phyloP scores from a whole-genome alignment of 1,140 invertebrate genomes.

The Brachionus sp. region DNA sequence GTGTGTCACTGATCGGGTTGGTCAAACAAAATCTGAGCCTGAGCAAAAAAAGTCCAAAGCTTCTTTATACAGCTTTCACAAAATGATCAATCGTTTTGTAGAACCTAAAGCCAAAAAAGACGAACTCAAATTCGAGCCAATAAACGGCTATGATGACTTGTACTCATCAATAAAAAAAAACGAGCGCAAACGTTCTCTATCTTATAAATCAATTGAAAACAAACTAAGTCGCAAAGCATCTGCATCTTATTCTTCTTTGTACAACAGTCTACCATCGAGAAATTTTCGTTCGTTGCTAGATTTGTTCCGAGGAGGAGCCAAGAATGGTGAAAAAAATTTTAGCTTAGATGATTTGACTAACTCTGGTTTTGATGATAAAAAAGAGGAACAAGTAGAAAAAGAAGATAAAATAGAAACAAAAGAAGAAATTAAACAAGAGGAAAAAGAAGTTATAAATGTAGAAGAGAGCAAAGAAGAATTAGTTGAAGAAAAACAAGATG shows the following conservation, averaged over 20 bases:
- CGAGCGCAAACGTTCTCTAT: not conserved
- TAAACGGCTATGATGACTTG: slow-evolving; percentile 11
- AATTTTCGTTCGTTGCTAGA: slow-evolving; percentile 3
- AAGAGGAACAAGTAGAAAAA: not conserved
- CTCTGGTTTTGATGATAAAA: not conserved
- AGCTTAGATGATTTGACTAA: not conserved
- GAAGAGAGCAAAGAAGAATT: not conserved
- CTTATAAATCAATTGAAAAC: not conserved
- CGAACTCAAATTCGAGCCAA: not conserved
- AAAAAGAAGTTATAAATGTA: not conserved
- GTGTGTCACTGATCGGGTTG: not conserved
- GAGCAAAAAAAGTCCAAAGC: not conserved
- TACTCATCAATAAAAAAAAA: not conserved
- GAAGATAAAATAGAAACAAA: not conserved
- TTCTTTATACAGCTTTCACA: not conserved
- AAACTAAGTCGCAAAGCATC: not conserved
- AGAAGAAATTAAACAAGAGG: not conserved
- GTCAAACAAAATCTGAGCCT: not conserved
- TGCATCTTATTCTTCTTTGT: not conserved
- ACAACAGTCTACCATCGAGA: slow-evolving; percentile 7
- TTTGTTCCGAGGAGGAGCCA: not conserved
- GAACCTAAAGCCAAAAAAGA: not conserved
- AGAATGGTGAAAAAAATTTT: not conserved
- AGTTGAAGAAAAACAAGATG: not conserved
- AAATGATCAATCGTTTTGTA: not conserved